These are phyloP conservation scores for Patiria pectinifera DNA, from an alignment of 53 echinoderm and acorn worm genomes.

Conservation along the genomic window DNA sequence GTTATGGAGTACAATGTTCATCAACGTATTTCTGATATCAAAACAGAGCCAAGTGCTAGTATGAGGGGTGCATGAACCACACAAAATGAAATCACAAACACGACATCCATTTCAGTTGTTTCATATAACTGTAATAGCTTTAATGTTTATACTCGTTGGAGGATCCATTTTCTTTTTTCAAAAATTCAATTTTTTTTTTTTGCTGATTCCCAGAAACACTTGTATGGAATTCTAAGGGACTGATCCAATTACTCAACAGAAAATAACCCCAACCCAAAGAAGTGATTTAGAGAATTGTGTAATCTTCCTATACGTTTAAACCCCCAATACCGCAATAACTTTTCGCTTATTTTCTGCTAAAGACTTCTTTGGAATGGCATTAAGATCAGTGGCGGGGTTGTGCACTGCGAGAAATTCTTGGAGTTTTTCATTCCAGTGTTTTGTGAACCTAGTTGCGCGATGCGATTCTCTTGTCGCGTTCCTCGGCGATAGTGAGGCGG, in stretches of 20 bases:
- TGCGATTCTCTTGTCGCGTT: constrained; percentile 94
- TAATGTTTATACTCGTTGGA: constrained; percentile 49
- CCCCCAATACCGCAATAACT: not conserved
- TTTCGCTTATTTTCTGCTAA: too few species aligned
- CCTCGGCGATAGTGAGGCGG: constrained; percentile 94
- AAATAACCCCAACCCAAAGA: not conserved
- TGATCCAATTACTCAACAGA: not conserved
- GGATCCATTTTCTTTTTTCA: constrained; percentile 24
- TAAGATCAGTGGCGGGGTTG: not conserved
- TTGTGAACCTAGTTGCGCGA: constrained; percentile 56
- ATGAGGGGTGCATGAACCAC: not conserved
- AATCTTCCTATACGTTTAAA: not conserved
- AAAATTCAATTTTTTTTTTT: not conserved
- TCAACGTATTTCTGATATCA: too few species aligned
- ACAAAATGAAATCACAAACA: not conserved
- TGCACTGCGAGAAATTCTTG: not conserved
- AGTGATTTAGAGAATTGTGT: not conserved
- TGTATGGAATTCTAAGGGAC: not conserved
- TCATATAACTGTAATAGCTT: constrained; percentile 33
- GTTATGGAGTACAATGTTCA: too few species aligned
- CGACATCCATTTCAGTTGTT: constrained; percentile 38
- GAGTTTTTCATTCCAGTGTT: not conserved
- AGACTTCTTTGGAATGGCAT: not conserved
- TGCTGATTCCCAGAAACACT: not conserved
- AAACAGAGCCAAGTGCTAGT: not conserved